Conservation (phyloP, 2,797 vertebrate genomes). For the Halcyon smyrnensis region DNA sequence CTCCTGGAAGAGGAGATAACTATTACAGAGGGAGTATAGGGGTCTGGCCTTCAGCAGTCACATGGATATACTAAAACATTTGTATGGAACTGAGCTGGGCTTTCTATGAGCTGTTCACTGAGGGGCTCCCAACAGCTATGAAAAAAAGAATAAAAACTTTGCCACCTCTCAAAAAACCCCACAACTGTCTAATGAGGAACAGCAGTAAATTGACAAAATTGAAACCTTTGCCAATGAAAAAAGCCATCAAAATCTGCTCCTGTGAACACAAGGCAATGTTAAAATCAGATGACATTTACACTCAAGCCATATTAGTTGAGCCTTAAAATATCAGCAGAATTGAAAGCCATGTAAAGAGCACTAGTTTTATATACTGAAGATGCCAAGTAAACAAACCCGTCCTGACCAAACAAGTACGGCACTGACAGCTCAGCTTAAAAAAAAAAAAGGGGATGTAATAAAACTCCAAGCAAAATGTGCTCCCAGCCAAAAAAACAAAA, state of each 20-base stretch:
- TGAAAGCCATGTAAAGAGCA: neutral
- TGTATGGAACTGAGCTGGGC: neutral
- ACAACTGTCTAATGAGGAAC: neutral
- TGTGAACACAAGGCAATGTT: neutral
- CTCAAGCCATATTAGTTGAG: neutral
- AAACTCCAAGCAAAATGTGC: constrained; percentile 26
- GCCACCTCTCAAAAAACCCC: neutral
- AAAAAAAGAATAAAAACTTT: neutral
- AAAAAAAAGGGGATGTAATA: neutral
- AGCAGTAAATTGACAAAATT: constrained; percentile 12
- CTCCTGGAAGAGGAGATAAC: neutral
- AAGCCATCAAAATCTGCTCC: constrained; percentile 3
- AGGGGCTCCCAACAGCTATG: neutral
- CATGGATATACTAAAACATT: neutral
- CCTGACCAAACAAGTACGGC: constrained; percentile 42
- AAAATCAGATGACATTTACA: neutral
- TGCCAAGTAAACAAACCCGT: constrained; percentile 47
- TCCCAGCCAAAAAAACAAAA: constrained; percentile 23
- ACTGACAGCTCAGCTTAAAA: constrained; percentile 15
- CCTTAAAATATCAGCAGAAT: constrained; percentile 24
- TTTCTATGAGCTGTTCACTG: neutral
- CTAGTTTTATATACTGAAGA: constrained; percentile 32
- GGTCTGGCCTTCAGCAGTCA: neutral
- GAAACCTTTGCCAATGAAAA: constrained; percentile 17
- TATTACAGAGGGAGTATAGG: neutral